Percentiles rank a stretch among this genome's conserved stretches.
Conservation (phyloP, 2,113 vertebrate genomes). For the Rhadina sibilatrix region DNA sequence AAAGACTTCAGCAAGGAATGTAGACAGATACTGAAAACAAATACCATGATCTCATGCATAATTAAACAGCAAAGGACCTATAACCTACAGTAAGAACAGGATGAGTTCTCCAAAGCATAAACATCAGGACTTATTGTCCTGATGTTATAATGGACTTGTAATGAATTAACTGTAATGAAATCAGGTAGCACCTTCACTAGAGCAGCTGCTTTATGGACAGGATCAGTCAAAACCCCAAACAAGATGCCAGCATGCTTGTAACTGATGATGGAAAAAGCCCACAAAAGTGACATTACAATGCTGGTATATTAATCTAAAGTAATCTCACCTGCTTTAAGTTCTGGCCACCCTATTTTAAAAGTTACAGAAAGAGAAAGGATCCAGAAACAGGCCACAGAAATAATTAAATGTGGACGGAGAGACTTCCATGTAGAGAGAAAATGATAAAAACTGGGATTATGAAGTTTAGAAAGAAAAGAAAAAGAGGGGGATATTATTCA, state of each 20-base stretch:
- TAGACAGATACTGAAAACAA: background rate
- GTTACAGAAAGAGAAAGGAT: conserved; percentile 14
- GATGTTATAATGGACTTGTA: background rate
- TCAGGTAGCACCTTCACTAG: background rate
- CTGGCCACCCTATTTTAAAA: conserved; percentile 13
- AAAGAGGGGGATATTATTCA: background rate
- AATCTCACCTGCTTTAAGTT: background rate
- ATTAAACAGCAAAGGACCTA: background rate
- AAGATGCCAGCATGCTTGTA: background rate
- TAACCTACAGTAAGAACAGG: background rate
- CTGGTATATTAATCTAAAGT: background rate
- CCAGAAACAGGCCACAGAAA: conserved; percentile 4
- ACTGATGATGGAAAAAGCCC: background rate
- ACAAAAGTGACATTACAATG: background rate
- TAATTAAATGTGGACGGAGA: background rate
- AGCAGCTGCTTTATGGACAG: background rate
- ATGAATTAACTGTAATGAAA: background rate
- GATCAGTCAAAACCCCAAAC: background rate
- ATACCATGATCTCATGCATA: background rate
- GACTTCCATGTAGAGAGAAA: background rate
- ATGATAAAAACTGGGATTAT: background rate
- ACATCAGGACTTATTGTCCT: background rate
- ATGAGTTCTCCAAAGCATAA: background rate
- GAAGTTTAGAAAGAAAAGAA: conserved; percentile 10
- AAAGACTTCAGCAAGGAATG: background rate